Base-by-base conservation (phyloP, 2,797 vertebrate species). In the Nyctibius grandis region DNA sequence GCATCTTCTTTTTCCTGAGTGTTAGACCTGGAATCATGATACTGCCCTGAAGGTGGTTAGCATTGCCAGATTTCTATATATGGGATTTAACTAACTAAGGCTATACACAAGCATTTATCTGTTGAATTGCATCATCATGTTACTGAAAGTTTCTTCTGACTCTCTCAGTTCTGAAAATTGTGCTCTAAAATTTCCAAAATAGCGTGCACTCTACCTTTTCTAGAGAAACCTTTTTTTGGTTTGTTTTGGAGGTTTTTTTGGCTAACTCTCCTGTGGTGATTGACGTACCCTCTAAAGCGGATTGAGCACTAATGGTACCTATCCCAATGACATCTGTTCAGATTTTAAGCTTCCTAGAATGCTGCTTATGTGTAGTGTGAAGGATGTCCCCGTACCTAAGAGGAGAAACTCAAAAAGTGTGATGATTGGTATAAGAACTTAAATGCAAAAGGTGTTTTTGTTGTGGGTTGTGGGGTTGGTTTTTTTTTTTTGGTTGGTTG, bases 361-460 rank as follows among this genome's bases (percentile, higher is more conserved):
- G 9, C 14, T 79, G 47, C 19, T 79, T 11, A 0, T 3, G 1
- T 36, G 7, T 15, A 14, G 5, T 44, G 2, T 28, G 61, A 45
- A 68, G 34, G 13, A 33, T 42, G 28, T 33, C 73, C 17, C 31
- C 17, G 3, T 9, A 42, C 18, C 19, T 12, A 7, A 36, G 25
- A 60, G 47, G 51, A 33, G 6, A 34, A 69, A 65, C 16, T 60
- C 26, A 4, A 20, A 7, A 77, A 61, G 3, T n/a, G 6, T 12
- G 29, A 8, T 36, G 42, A 7, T 22, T n/a, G 4, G 5, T 26
- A 9, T 54, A 61, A 77, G 56, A 76, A 18, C 5, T 47, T 76
- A 47, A 17, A 59, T n/a, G 36, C 8, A 22, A 31, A 75, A 29
- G 6, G 3, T 34, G 12, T 1, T 17, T 44, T 4, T 51, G 9